Conservation (phyloP, 2,113 vertebrate genomes). For the Amblyornis subalaris region DNA sequence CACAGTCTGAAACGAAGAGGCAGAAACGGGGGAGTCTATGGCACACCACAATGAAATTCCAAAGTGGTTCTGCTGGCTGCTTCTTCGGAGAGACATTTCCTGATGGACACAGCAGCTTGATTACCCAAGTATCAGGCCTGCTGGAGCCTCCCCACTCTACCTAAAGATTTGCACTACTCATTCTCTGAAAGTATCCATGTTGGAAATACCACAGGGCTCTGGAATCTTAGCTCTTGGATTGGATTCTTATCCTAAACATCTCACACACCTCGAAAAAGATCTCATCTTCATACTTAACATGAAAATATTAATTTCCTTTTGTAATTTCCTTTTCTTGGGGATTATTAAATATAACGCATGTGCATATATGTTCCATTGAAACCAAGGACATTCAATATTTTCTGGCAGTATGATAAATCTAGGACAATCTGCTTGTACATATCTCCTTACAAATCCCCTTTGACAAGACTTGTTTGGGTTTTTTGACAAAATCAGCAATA, state of each 20-base stretch:
- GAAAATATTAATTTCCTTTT: neutral
- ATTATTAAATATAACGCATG: neutral
- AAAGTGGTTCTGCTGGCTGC: neutral
- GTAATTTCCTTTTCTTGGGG: neutral
- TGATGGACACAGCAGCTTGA: neutral
- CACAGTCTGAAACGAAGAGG: neutral
- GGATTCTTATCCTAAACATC: neutral
- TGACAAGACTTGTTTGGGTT: neutral
- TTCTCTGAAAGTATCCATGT: neutral
- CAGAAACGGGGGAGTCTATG: neutral
- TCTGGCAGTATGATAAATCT: neutral
- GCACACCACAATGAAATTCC: neutral
- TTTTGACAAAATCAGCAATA: neutral
- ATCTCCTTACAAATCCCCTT: neutral
- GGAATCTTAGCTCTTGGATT: neutral
- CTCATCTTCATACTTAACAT: neutral
- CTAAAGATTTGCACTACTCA: neutral
- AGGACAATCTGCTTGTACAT: neutral
- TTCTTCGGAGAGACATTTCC: neutral
- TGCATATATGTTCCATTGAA: neutral
- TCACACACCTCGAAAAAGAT: neutral
- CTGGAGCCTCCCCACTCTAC: neutral
- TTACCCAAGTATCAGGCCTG: neutral
- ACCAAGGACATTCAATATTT: neutral
- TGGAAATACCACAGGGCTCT: neutral